Percentiles rank a stretch among this genome's conserved stretches.
Evolutionary conservation across 1,140 invertebrate species (phyloP).

Genomic region (Megathymus violae): DNA sequence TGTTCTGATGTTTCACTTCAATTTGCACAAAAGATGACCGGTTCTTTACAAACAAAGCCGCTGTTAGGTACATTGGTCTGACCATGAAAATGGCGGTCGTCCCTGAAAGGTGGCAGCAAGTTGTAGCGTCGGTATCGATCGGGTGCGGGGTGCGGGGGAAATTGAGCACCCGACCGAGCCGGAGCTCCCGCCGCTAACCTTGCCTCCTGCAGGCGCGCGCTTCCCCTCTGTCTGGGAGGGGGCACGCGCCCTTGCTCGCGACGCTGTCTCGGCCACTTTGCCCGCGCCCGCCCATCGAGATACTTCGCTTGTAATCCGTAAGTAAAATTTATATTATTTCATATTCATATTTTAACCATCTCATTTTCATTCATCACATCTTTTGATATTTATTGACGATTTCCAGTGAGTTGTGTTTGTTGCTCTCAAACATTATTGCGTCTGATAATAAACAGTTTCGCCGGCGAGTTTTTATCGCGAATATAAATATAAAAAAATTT

Average conservation of each 20-base stretch:
- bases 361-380: too few relatives aligned
- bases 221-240: conserved; percentile 25
- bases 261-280: conserved; percentile 14
- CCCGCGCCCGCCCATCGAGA: conserved; percentile 17
- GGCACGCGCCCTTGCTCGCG: conserved; percentile 13
- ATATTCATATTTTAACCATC: neutral
- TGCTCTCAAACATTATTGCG: too few relatives aligned
- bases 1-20: neutral
- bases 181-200: conserved; percentile 52
- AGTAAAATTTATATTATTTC: neutral
- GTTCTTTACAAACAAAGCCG: neutral
- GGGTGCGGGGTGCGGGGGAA: conserved; percentile 36
- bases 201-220: conserved; percentile 48
- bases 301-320: conserved; percentile 1
- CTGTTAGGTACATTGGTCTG: neutral
- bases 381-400: too few relatives aligned
- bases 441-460: too few relatives aligned
- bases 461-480: neutral
- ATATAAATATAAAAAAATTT: too few relatives aligned
- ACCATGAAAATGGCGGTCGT: conserved; percentile 11
- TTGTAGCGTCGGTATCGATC: conserved; percentile 19
- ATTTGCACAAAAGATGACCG: neutral
- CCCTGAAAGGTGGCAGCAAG: conserved; percentile 13
- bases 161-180: conserved; percentile 48
- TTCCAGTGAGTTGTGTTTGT: too few relatives aligned